These are phyloP conservation scores for Aurelia aurita complex sp. Pacific DNA, from an alignment of 30 jellyfish, hydroid and myxozoan species.

Conservation along the genomic window DNA sequence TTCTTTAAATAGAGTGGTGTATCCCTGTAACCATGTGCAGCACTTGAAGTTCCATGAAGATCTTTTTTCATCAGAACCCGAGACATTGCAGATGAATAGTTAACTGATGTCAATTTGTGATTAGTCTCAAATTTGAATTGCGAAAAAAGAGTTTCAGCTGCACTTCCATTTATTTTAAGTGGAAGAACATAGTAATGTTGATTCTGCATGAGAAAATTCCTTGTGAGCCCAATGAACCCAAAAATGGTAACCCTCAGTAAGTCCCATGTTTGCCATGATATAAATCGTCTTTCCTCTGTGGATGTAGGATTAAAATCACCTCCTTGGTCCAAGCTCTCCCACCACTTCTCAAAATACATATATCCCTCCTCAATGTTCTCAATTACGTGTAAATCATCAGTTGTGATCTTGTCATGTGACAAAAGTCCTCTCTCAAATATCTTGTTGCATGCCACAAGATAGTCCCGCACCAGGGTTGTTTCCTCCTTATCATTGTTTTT, in stretches of 20 bases:
- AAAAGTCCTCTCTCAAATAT: conserved; percentile 30
- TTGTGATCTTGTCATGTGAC: conserved; percentile 23
- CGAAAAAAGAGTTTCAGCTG: conserved; percentile 20
- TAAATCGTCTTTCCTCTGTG: conserved; percentile 26
- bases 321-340: conserved; percentile 24
- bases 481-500: neutral
- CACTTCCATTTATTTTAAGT: conserved; percentile 27
- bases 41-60: conserved; percentile 21
- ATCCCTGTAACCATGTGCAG: conserved; percentile 40
- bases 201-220: conserved; percentile 4
- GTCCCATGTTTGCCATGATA: conserved; percentile 40
- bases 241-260: conserved; percentile 14
- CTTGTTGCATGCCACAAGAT: conserved; percentile 20
- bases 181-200: conserved; percentile 6
- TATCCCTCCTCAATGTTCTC: conserved; percentile 18
- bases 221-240: conserved; percentile 24
- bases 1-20: conserved; percentile 20
- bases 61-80: conserved; percentile 22
- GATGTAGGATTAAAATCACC: conserved; percentile 38
- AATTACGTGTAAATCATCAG: conserved; percentile 1
- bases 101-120: conserved; percentile 21
- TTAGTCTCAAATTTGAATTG: conserved; percentile 34
- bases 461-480: conserved; percentile 17
- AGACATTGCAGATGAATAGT: conserved; percentile 36
- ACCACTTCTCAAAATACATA: conserved; percentile 24